Evolutionary conservation across 1,140 invertebrate species (phyloP).

Genomic region (Drosophila sechellia): DNA sequence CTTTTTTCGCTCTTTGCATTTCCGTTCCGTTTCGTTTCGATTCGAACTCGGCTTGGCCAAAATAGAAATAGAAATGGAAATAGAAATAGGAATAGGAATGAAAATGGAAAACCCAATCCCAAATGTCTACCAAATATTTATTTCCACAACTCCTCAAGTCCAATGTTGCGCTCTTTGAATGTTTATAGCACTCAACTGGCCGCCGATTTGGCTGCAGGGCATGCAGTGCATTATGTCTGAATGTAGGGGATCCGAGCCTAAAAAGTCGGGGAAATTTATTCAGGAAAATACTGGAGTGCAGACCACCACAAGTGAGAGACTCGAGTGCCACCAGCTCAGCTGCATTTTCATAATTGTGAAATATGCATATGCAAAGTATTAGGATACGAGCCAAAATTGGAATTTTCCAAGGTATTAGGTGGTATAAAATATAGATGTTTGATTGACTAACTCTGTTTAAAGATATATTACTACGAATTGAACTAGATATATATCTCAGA

Average conservation of each 20-base stretch:
- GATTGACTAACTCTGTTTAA: no score
- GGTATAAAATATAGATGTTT: no score
- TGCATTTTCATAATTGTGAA: neutral
- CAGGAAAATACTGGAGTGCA: constrained; percentile 22
- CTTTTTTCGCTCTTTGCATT: constrained; percentile 52
- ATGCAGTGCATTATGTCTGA: constrained; percentile 8
- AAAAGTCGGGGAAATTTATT: constrained; percentile 33
- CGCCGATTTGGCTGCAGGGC: constrained; percentile 26
- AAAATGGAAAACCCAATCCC: constrained; percentile 60
- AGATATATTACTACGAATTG: no score
- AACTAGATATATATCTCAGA: neutral
- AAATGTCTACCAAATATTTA: constrained; percentile 79
- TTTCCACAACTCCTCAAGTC: constrained; percentile 73
- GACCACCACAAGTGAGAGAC: neutral
- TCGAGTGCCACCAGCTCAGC: neutral
- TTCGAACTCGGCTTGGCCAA: constrained; percentile 45
- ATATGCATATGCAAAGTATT: no score
- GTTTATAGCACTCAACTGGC: constrained; percentile 68
- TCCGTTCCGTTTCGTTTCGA: constrained; percentile 51
- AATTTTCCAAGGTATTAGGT: neutral
- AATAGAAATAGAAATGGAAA: constrained; percentile 30
- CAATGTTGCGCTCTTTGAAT: constrained; percentile 49
- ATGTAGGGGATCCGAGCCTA: constrained; percentile 4
- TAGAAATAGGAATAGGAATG: constrained; percentile 1
- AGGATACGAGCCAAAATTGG: no score